Conservation (phyloP, 1,140 invertebrate genomes). For the Pseudomyrmex pallidus region DNA sequence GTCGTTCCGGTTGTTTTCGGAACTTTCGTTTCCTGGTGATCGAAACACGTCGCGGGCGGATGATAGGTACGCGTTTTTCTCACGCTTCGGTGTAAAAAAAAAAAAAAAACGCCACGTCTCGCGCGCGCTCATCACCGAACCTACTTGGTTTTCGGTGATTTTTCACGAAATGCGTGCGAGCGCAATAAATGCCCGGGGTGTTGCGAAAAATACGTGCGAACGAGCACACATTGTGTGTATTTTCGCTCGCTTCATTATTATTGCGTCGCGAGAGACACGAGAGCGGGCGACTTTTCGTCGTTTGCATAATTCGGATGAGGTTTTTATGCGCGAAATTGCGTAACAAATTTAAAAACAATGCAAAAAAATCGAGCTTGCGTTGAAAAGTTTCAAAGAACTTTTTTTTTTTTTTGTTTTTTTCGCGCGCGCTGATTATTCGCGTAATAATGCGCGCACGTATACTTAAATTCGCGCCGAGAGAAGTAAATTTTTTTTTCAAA, state of each 20-base stretch:
- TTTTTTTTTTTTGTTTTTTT: too few species aligned
- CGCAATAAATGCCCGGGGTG: conserved; percentile 17
- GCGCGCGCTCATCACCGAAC: neutral
- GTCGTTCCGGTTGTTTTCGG: conserved; percentile 25
- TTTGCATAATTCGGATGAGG: neutral
- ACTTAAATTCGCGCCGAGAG: too few species aligned
- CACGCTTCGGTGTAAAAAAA: conserved; percentile 19
- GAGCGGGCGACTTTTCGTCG: neutral
- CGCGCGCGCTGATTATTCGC: too few species aligned
- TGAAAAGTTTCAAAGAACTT: too few species aligned
- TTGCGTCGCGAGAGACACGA: neutral
- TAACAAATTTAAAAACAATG: neutral
- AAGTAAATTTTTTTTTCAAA: too few species aligned
- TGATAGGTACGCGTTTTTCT: conserved; percentile 15
- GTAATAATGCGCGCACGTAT: too few species aligned
- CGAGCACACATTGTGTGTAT: conserved; percentile 6
- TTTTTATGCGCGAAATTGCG: conserved; percentile 22
- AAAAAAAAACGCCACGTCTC: too few species aligned
- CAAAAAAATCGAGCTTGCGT: too few species aligned
- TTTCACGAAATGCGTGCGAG: conserved; percentile 20
- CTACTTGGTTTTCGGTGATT: conserved; percentile 13
- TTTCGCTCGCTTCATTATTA: conserved; percentile 11
- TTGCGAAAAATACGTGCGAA: conserved; percentile 21
- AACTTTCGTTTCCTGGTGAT: conserved; percentile 41
- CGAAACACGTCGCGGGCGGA: conserved; percentile 17